A percentile compares a stretch with the other conserved stretches of the same genome.
Evolutionary conservation across 2,113 vertebrate genomes (phyloP).

Genomic region (Prietella phreatophila): DNA sequence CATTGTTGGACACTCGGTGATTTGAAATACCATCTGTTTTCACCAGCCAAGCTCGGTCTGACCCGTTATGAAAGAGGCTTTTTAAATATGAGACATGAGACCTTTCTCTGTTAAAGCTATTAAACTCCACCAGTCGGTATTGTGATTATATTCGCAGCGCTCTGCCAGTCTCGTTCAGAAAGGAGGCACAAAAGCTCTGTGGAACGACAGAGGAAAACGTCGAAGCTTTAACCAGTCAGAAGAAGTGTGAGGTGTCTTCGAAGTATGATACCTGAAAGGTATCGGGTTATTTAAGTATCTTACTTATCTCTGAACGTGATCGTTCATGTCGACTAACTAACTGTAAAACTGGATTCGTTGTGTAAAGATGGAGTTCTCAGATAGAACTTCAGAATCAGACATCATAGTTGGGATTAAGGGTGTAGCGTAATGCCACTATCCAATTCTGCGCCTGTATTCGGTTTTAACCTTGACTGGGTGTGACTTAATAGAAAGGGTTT

Average conservation of each 20-base stretch:
- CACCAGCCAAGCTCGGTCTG: conserved; percentile 53
- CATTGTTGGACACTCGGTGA: conserved; percentile 47
- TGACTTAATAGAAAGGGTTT: too few relatives aligned
- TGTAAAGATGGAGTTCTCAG: background rate
- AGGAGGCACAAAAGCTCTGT: conserved; percentile 47
- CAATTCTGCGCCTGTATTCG: background rate
- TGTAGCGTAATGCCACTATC: too few relatives aligned
- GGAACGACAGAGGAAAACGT: conserved; percentile 58
- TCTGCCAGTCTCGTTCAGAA: conserved; percentile 50
- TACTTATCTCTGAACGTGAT: background rate
- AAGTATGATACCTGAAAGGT: background rate
- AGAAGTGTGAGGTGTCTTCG: background rate
- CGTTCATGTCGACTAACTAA: background rate
- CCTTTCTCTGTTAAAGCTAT: conserved; percentile 68
- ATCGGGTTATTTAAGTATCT: background rate
- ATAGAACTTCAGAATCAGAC: too few relatives aligned
- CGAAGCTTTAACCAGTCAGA: conserved; percentile 50
- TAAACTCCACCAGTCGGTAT: conserved; percentile 64
- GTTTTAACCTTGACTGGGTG: background rate
- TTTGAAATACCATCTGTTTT: conserved; percentile 50
- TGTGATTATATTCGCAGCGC: conserved; percentile 66
- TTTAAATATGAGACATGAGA: conserved; percentile 63
- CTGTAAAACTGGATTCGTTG: background rate
- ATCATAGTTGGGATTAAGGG: too few relatives aligned
- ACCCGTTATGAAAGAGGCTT: conserved; percentile 60